Evolutionary conservation across 2,888 invertebrate genomes (phyloP), one percentile per base, ranked within the genome.

Genomic region (Cactoblastis cactorum): DNA sequence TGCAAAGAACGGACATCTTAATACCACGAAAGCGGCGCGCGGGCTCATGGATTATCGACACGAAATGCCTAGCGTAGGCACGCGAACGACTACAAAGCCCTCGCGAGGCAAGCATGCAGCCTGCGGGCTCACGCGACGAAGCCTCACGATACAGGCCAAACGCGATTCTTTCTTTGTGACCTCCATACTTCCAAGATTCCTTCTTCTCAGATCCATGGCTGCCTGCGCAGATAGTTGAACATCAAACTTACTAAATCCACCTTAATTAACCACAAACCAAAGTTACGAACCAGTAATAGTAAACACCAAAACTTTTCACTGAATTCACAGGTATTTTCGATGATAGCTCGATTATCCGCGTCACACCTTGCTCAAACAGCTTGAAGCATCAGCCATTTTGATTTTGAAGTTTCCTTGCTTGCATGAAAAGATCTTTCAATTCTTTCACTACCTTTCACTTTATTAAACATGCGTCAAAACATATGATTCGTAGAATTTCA

Each of bases 251-350:
- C 74, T 82, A 78, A 80, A 81, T 86, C 75, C 88, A 87, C 85
- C 80, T 84, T 83, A 87, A 78, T 71, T 77, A 78, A 85, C 78
- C 87, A 87, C 87, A 88, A 88, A 77, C 83, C 83, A 86, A 87
- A 80, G 88, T 88, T 88, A 88, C 88, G 88, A 83, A 88, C 88
- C 88, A 88, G 88, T 67, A 75, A 66, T 74, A 77, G 63, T 69
- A 72, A 76, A 84, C 88, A 88, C 87, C 84, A 72, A 75, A 83
- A 84, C 83, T 80, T 77, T 87, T 81, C 87, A 88, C 88, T 79
- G 85, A 81, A 83, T 84, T 83, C 77, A 78, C 80, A 67, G 77
- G 72, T 71, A 71, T 68, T 71, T 71, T 63, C 66, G 80, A 73
- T 67, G 78, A 68, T 69, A 67, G 68, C 65, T 83, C 77, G 75